Evolutionary conservation across 2,113 vertebrate genomes (phyloP), one percentile per base, ranked within the genome.

Genomic region (Mirza zaza): DNA sequence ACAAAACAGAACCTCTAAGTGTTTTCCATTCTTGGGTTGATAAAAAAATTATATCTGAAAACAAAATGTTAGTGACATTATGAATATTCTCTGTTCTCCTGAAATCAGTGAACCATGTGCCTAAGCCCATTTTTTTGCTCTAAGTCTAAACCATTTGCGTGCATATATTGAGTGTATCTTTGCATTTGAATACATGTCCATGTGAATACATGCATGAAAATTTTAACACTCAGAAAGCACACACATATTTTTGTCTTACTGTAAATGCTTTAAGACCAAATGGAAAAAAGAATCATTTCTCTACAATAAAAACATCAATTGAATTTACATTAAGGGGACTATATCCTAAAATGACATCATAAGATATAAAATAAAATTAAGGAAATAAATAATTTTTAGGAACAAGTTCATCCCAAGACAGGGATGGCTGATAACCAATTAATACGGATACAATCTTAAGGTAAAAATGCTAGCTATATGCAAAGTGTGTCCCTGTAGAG

Each of bases 401-500:
- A 80, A 68, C 20, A 88, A 68, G 45, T 67, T 71, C 48, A 91
- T 65, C 50, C 81, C 18, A 81, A 84, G 8, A 77, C 42, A 83
- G 42, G 17, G 21, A 63, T 75, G 57, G 8, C 68, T 95, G 50
- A 39, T 65, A 67, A 95, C n/a, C 91, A 89, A 36, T 97, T 91
- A 93, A 23, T 65, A 36, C 32, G 65, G 85, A 34, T 65, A 81
- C 13, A 87, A 32, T 71, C 45, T n/a, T 85, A 57, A 86, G 25
- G 45, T 13, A 81, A 67, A 91, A 45, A 29, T 18, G 18, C 32
- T 52, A 77, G 48, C 36, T 89, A 4, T 29, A 71, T 84, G 68
- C 52, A 73, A 93, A 93, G 27, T 25, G 83, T 88, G 55, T 86
- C 90, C 79, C 87, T 92, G 93, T 70, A 36, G 92, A 97, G 97